Percentiles rank a stretch among this genome's conserved stretches.
Evolutionary conservation across 2,797 vertebrate species (phyloP).

Genomic region (Nothura maculosa): DNA sequence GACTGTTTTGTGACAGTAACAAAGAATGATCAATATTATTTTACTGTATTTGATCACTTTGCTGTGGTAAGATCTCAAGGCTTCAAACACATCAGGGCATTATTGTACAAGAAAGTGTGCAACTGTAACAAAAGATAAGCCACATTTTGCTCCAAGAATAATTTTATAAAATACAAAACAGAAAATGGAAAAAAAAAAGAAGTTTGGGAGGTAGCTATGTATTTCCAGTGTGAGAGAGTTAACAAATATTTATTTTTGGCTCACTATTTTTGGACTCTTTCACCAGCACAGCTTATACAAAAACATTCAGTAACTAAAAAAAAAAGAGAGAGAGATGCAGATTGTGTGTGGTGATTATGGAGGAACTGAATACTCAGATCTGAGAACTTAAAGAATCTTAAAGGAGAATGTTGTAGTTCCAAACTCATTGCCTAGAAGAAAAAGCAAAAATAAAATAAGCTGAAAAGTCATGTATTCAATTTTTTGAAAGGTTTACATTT

Average conservation of each 20-base stretch:
- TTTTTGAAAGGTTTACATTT: not conserved
- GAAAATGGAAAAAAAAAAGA: not conserved
- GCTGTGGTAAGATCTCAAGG: not conserved
- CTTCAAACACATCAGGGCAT: not conserved
- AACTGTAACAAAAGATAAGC: not conserved
- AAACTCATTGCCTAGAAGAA: not conserved
- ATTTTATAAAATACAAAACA: not conserved
- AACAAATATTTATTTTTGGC: not conserved
- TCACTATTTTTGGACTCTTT: not conserved
- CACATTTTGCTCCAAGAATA: not conserved
- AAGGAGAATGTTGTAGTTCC: not conserved
- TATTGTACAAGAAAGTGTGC: not conserved
- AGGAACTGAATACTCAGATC: not conserved
- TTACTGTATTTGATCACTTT: not conserved
- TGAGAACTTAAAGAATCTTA: not conserved
- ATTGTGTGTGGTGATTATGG: not conserved
- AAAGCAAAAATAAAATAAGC: not conserved
- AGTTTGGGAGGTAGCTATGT: not conserved
- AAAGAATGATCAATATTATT: not conserved
- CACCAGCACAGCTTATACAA: not conserved
- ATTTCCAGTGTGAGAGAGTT: not conserved
- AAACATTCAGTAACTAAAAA: not conserved
- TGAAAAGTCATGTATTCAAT: not conserved
- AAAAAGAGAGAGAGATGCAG: not conserved
- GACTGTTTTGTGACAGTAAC: not conserved